Conservation (phyloP, 2,888 invertebrate species). For the Sipha maydis region DNA sequence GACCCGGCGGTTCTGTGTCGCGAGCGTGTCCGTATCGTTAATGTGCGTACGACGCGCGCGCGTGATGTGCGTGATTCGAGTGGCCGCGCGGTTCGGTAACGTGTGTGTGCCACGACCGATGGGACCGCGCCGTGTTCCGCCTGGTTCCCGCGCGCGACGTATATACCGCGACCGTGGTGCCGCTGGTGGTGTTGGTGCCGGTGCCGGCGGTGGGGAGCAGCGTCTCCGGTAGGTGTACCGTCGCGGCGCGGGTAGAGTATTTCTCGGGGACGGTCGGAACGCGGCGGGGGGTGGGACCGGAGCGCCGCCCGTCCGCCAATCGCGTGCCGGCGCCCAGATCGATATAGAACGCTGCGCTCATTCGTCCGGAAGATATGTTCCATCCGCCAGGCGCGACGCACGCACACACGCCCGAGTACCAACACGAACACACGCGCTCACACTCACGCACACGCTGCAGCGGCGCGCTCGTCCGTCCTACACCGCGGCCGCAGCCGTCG, state of each 20-base stretch:
- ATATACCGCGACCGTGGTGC: background rate
- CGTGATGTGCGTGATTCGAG: constrained; percentile 36
- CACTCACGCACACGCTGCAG: background rate
- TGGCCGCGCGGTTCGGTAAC: constrained; percentile 58
- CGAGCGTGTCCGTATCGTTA: background rate
- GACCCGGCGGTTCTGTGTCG: background rate
- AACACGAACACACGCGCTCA: background rate
- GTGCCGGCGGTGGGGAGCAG: background rate
- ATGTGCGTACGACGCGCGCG: background rate
- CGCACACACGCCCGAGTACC: background rate
- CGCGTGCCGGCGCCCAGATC: constrained; percentile 61
- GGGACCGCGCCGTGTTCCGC: constrained; percentile 2
- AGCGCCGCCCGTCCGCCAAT: constrained; percentile 63
- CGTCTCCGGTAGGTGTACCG: background rate
- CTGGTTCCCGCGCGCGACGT: constrained; percentile 23
- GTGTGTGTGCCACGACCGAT: constrained; percentile 33
- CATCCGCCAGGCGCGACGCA: constrained; percentile 55
- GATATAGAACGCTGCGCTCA: constrained; percentile 62
- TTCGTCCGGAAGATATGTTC: constrained; percentile 63
- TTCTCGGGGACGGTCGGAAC: constrained; percentile 30
- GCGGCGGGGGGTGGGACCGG: constrained; percentile 50
- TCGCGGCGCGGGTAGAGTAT: constrained; percentile 33
- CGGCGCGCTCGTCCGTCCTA: background rate
- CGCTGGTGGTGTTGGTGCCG: background rate
- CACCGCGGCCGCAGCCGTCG: background rate